Base-by-base conservation (phyloP, 37 sponge, comb jelly and placozoan genomes). In the Crambe crambe region DNA sequence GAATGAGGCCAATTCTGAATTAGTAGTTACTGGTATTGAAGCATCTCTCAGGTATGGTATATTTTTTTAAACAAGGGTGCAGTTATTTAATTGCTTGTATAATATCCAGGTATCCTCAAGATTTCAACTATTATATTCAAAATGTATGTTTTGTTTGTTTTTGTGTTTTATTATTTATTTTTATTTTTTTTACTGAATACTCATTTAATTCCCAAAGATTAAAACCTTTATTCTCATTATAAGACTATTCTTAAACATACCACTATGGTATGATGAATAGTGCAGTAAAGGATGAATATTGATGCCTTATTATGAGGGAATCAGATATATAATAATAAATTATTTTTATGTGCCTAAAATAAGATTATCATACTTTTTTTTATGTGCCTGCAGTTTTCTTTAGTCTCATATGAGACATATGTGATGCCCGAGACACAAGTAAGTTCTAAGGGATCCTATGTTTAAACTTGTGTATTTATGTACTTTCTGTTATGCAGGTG, bases 51-150 rank as follows among this genome's bases (percentile, higher is more conserved):
- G 93, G 76, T 65, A 65, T 2, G 2, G 31, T 3, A 34, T 32
- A 30, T 20, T 58, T 31, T 27, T 67, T 5, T n/a, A n/a, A n/a
- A n/a, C n/a, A n/a, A n/a, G n/a, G n/a, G n/a, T n/a, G n/a, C n/a
- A n/a, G n/a, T n/a, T n/a, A n/a, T n/a, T n/a, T n/a, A n/a, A n/a
- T n/a, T n/a, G n/a, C n/a, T n/a, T n/a, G n/a, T n/a, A n/a, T n/a
- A n/a, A n/a, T n/a, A 10, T 61, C 18, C 73, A 90, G 91, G 40
- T 97, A 92, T 70, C 97, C 97, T 40, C 95, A 93, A 69, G 97
- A 97, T 72, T 97, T 85, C 92, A 85, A 74, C 74, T 97, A 93
- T 62, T 64, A 73, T 42, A 93, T 97, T 70, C 97, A 97, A 82
- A 97, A 97, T 89, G 95, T 93, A 72, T 89, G 95, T 68, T 59